Conservation (phyloP, 1,140 invertebrate genomes). For the Calosoma granatense region DNA sequence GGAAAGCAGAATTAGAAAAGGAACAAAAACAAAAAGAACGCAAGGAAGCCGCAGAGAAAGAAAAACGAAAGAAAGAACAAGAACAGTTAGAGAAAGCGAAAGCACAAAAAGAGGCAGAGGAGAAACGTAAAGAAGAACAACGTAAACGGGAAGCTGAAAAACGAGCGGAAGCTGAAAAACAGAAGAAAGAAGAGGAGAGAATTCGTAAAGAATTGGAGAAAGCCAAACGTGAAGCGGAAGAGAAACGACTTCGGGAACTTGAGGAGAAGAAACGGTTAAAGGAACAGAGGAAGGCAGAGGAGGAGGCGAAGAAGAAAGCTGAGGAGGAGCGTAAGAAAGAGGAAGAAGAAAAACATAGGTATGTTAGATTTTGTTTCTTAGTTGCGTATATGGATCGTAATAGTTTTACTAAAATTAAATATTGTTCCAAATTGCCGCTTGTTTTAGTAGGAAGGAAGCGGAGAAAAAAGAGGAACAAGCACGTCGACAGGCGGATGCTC, state of each 20-base stretch:
- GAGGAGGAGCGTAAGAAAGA: conserved; percentile 36
- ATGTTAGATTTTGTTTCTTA: neutral
- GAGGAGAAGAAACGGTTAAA: conserved; percentile 32
- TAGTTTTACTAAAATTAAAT: neutral
- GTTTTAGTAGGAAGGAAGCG: conserved; percentile 18
- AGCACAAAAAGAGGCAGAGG: conserved; percentile 37
- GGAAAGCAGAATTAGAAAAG: conserved; percentile 14
- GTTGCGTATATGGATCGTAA: neutral
- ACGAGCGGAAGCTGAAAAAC: conserved; percentile 41
- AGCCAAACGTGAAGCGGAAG: conserved; percentile 39
- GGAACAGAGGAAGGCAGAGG: conserved; percentile 23
- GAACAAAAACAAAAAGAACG: conserved; percentile 17
- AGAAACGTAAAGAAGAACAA: conserved; percentile 33
- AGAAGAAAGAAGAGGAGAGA: conserved; percentile 36
- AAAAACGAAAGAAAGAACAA: conserved; percentile 31
- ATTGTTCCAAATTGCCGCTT: too few species aligned
- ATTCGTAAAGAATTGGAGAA: conserved; percentile 38
- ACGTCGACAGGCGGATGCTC: conserved; percentile 35
- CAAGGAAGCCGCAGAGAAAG: conserved; percentile 32
- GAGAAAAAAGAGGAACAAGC: conserved; percentile 37
- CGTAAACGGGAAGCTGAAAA: conserved; percentile 37
- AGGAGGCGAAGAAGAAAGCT: conserved; percentile 37
- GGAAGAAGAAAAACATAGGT: conserved; percentile 22
- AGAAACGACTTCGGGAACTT: conserved; percentile 31
- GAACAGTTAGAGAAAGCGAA: conserved; percentile 31